Base-by-base conservation (phyloP, 1,140 invertebrate genomes). In the Agraylea sexmaculata region DNA sequence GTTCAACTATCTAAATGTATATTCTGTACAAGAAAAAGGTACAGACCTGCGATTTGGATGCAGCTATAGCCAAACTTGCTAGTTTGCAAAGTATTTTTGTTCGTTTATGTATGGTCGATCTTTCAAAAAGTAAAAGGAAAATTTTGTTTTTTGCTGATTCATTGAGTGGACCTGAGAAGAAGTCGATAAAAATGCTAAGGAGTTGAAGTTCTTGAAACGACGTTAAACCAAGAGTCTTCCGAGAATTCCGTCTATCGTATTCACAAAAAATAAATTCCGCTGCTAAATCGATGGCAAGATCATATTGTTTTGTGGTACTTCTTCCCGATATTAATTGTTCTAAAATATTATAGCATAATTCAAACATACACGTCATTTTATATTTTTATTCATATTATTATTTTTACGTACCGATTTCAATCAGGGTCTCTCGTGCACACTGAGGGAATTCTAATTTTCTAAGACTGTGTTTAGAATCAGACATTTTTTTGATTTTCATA, bases 261-360 rank as follows among this genome's bases (percentile, higher is more conserved):
- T 88, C 83, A 35, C 77, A 77, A 52, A 88, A 88, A 16, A 88
- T 72, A 58, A 84, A 86, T 55, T 87, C 83, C 2, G 80, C 73
- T 59, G 87, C 86, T 16, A 88, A 63, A 46, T 86, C 81, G 60
- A 82, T 73, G 18, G 78, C 77, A 40, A 67, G 54, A 42, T 69
- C 67, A 2, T 62, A 37, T 25, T 65, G 63, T 40, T 66, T 67
- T 23, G 46, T 60, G n/a, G 60, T 56, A 27, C 52, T 48, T 30
- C 64, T 56, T 0, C 63, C 61, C 1, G 59, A 53, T 7, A 66
- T 46, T 23, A 68, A 42, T 56, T 66, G 63, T 40, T 66, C 65
- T 68, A 42, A 32, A 62, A 44, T 25, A 22, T 29, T 18, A 33
- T 12, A n/a, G n/a, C 25, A 30, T 41, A 16, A 34, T 16, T 21